Evolutionary conservation across 1,140 invertebrate species (phyloP), one percentile per base, ranked within the genome.

Genomic region (Heliothis virescens): DNA sequence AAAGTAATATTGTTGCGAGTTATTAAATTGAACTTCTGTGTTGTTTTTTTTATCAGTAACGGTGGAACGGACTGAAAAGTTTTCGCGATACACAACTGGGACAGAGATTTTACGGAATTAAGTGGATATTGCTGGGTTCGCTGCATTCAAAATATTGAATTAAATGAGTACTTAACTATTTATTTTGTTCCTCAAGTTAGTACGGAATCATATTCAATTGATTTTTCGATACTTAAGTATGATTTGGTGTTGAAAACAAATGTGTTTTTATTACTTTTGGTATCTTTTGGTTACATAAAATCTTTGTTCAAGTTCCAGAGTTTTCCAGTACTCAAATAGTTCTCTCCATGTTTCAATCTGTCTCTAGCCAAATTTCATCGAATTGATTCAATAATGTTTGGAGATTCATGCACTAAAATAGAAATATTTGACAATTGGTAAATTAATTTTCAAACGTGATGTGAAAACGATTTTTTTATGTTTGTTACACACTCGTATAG

Each of bases 51-150:
- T 16, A 65, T 16, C 3, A 16, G 2, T 2, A 29, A 21, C 2
- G 5, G 65, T 50, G 11, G 3, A 69, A 10, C 21, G 21, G 65
- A 26, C 18, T 50, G 29, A 10, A 52, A 69, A 52, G 47, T 69
- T 69, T 69, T 69, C 16, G 48, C 16, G 48, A 69, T 69, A 69
- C 65, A 69, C 65, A 69, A 69, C 65, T 9, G 47, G 18, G 18
- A 15, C 47, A 47, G 47, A 48, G 47, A 26, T 50, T 52, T 69
- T 15, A 69, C 12, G 48, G 65, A 69, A 52, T 50, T 69, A 52
- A 21, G 18, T 21, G 9, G 65, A 69, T 50, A 69, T 15, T 26
- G 29, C 15, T 12, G 50, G 18, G 16, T 26, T 60, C 57, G 21
- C 62, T 65, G 62, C 62, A 65, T 65, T 47, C 34, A 65, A 65